Percentiles rank a stretch among this genome's conserved stretches.
Evolutionary conservation across 2,888 invertebrate genomes (phyloP).

Genomic region (Eledone cirrhosa): DNA sequence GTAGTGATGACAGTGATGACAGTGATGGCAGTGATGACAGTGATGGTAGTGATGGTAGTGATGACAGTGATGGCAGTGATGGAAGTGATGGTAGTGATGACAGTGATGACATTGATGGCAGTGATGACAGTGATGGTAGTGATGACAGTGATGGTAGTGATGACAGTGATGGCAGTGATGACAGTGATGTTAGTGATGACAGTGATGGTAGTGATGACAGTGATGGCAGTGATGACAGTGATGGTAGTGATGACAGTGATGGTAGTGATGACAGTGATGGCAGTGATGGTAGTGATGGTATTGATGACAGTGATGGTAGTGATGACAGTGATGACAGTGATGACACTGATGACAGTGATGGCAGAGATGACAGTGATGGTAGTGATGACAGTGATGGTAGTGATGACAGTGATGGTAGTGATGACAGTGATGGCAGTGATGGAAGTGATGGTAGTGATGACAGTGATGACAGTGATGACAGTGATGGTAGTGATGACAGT

Average conservation of each 20-base stretch:
- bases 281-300: too few relatives aligned
- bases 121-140: not conserved
- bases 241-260: conserved; percentile 27
- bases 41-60: not conserved
- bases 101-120: too few relatives aligned
- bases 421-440: too few relatives aligned
- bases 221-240: conserved; percentile 20
- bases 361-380: too few relatives aligned
- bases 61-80: too few relatives aligned
- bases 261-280: conserved; percentile 26
- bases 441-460: too few relatives aligned
- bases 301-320: too few relatives aligned
- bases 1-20: conserved; percentile 11
- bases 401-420: conserved; percentile 21
- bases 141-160: not conserved
- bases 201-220: conserved; percentile 1
- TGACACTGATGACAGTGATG: too few relatives aligned
- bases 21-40: not conserved
- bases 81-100: too few relatives aligned
- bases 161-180: not conserved
- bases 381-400: conserved; percentile 22
- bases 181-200: too few relatives aligned
- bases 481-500: conserved; percentile 25
- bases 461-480: conserved; percentile 20
- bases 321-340: too few relatives aligned